A percentile compares a stretch with the other conserved stretches of the same genome.
Conservation (phyloP, 2,113 vertebrate species). For the Hepsetus odoe region DNA sequence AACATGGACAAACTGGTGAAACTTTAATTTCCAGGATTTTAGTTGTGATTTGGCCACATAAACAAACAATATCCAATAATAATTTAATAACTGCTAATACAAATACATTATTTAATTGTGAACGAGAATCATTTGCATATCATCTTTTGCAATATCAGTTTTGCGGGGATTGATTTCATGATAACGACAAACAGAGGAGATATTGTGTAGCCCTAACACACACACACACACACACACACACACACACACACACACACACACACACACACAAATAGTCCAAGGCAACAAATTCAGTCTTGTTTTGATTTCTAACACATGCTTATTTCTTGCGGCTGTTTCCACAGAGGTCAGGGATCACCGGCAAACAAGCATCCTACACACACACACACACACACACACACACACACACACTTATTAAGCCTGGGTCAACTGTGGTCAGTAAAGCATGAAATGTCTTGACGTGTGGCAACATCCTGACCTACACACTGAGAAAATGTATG, state of each 20-base stretch:
- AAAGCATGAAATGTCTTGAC: conserved; percentile 46
- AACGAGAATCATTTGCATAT: no score
- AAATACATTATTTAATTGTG: no score
- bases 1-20: no score
- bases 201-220: no score
- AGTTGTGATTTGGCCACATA: no score
- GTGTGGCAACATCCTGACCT: conserved; percentile 53
- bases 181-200: no score
- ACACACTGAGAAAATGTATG: conserved; percentile 16
- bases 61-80: no score
- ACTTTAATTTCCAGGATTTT: no score
- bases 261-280: conserved; percentile 33
- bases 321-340: neutral
- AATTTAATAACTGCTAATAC: no score
- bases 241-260: conserved; percentile 29
- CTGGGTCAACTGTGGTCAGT: conserved; percentile 12
- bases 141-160: no score
- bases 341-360: neutral
- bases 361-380: conserved; percentile 32
- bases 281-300: conserved; percentile 2
- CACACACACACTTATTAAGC: conserved; percentile 35
- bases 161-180: no score
- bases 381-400: conserved; percentile 42
- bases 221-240: no score
- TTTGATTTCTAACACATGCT: neutral